These are phyloP conservation scores for Mesembrinibis cayennensis DNA, from an alignment of 2,113 vertebrate species.

Conservation along the genomic window DNA sequence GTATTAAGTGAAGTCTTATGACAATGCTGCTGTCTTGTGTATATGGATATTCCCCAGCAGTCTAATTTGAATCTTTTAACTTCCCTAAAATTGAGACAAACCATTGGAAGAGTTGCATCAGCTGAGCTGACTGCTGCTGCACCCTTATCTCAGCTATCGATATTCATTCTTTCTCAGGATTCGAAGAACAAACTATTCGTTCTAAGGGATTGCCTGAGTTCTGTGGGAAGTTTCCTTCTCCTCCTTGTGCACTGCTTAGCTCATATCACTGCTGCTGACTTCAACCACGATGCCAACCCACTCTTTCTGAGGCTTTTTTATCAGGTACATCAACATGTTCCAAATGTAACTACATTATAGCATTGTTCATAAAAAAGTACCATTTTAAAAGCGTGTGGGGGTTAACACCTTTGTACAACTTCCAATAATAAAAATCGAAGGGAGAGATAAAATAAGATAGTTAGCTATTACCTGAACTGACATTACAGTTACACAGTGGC, in stretches of 20 bases:
- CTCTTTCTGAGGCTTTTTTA: conserved; percentile 81
- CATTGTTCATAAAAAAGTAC: background rate
- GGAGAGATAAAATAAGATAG: no score
- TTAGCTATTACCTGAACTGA: background rate
- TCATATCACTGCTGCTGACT: conserved; percentile 73
- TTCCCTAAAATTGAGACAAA: background rate
- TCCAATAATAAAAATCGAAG: background rate
- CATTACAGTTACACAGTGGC: background rate
- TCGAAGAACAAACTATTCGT: conserved; percentile 77
- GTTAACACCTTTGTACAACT: background rate
- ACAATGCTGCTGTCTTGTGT: no score
- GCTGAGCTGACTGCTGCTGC: background rate
- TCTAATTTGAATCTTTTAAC: background rate
- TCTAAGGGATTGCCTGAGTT: conserved; percentile 77
- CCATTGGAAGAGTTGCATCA: background rate
- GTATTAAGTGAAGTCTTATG: accelerated
- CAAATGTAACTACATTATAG: accelerated
- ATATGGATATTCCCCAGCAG: background rate
- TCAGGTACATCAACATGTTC: conserved; percentile 68
- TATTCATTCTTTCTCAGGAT: conserved; percentile 63
- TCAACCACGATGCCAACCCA: conserved; percentile 72
- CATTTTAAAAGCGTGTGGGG: accelerated
- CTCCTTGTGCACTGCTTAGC: conserved; percentile 84
- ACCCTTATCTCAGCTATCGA: background rate
- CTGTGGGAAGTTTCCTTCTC: conserved; percentile 81